Conservation (phyloP, 2,113 vertebrate genomes). For the Scopus umbretta region DNA sequence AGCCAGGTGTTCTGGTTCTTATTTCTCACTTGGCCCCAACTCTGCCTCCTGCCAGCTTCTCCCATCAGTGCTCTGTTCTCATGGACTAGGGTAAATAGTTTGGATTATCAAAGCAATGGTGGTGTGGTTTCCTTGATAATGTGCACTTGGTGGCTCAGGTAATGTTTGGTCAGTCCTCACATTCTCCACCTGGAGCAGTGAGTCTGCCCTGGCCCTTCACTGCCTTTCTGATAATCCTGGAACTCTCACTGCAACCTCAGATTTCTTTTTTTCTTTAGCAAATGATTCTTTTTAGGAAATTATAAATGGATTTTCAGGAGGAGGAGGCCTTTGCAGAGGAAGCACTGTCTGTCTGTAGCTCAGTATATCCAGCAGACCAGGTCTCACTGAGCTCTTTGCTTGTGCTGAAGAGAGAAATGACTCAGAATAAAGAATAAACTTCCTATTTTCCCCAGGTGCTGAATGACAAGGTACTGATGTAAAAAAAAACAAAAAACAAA, state of each 20-base stretch:
- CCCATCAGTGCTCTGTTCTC: background rate
- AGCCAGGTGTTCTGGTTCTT: slow-evolving; percentile 36
- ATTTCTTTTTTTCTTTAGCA: background rate
- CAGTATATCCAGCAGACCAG: background rate
- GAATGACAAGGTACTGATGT: background rate
- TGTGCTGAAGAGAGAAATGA: background rate
- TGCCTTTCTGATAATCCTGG: background rate
- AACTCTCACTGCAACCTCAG: background rate
- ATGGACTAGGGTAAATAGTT: background rate
- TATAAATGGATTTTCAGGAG: background rate
- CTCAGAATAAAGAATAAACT: background rate
- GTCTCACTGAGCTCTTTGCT: background rate
- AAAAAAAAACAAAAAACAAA: no score
- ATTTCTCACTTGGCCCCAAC: background rate
- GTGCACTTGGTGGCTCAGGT: background rate
- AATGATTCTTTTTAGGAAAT: background rate
- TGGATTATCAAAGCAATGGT: background rate
- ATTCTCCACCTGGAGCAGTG: background rate
- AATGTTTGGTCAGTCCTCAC: background rate
- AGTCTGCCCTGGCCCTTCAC: background rate
- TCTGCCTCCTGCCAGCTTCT: background rate
- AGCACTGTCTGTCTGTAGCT: background rate
- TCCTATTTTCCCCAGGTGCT: background rate
- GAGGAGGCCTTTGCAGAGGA: background rate
- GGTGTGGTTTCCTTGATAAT: background rate